phyloP scores from a whole-genome alignment of 2,888 invertebrate genomes.

The Eupithecia tripunctaria region DNA sequence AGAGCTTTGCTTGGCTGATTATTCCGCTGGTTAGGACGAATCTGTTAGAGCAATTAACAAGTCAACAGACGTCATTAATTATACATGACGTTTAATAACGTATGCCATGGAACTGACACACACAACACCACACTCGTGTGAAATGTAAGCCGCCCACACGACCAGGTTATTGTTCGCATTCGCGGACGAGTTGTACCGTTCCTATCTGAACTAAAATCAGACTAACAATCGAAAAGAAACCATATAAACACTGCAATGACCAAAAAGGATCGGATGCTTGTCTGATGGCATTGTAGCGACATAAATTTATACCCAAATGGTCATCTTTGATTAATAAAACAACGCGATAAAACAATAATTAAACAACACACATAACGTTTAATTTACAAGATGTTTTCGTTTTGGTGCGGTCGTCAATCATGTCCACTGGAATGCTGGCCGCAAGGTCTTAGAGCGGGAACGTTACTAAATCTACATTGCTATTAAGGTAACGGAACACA shows the following conservation, averaged over 20 bases:
- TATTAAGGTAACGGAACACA: neutral
- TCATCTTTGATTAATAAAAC: conserved; percentile 40
- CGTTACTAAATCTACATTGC: neutral
- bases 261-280: conserved; percentile 10
- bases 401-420: conserved; percentile 38
- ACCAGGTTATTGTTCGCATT: conserved; percentile 20
- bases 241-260: neutral
- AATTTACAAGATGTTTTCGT: conserved; percentile 43
- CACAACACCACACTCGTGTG: neutral
- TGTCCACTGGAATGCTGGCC: conserved; percentile 41
- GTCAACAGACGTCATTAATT: neutral
- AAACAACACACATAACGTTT: conserved; percentile 39
- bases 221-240: neutral
- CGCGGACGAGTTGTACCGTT: conserved; percentile 10
- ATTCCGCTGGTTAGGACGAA: neutral
- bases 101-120: neutral
- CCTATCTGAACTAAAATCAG: conserved; percentile 1
- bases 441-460: conserved; percentile 21
- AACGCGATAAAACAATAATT: conserved; percentile 22
- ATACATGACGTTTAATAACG: neutral
- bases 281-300: conserved; percentile 1
- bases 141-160: conserved; percentile 19
- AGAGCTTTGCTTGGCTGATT: conserved; percentile 20
- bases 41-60: conserved; percentile 7
- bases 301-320: conserved; percentile 18